A percentile compares a stretch with the other conserved stretches of the same genome.
Evolutionary conservation across 2,797 vertebrate genomes (phyloP).

Genomic region (Sebastes itinus): DNA sequence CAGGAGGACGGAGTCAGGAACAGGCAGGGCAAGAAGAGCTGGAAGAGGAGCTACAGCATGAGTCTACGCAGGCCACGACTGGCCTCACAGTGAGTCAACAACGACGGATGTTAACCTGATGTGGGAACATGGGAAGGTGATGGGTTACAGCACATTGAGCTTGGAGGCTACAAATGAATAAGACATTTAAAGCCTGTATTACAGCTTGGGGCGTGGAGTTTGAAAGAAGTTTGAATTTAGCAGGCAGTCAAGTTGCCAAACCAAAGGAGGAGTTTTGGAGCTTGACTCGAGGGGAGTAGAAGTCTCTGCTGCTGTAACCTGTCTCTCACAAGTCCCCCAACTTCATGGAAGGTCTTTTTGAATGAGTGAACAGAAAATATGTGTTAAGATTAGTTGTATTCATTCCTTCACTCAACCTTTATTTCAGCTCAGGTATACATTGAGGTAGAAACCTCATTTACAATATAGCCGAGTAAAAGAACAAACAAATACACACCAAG

Average conservation of each 20-base stretch:
- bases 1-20: constrained; percentile 97
- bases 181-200: neutral
- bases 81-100: constrained; percentile 87
- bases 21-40: constrained; percentile 93
- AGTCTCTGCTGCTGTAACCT: no score
- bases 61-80: constrained; percentile 91
- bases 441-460: no score
- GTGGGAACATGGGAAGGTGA: no score
- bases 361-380: no score
- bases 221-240: neutral
- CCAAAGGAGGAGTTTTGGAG: neutral
- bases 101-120: neutral
- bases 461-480: no score
- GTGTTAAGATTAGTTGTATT: no score
- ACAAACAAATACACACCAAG: no score
- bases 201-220: neutral
- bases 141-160: neutral
- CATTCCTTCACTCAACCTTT: no score
- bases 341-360: no score
- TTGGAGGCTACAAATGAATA: neutral
- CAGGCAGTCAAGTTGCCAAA: neutral
- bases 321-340: no score
- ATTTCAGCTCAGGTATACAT: no score
- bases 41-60: constrained; percentile 96
- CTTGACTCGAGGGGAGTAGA: neutral